Conservation (phyloP, 2,888 invertebrate species). For the Synanthedon vespiformis region DNA sequence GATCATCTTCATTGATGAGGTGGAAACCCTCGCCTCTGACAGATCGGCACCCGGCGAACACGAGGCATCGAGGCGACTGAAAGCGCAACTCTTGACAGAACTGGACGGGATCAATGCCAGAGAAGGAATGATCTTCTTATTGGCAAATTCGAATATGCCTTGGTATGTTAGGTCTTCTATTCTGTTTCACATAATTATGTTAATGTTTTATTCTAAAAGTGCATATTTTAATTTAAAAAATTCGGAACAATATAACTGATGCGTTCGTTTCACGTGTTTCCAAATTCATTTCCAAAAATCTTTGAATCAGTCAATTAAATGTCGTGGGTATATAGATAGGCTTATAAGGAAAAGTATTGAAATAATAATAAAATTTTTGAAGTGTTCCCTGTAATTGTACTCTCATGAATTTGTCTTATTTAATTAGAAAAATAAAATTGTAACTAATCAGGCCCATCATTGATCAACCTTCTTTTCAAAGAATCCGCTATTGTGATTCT, state of each 20-base stretch:
- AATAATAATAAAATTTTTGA: too few relatives aligned
- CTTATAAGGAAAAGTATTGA: too few relatives aligned
- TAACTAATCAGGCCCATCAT: too few relatives aligned
- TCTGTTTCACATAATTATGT: too few relatives aligned
- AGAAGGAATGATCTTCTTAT: constrained; percentile 76
- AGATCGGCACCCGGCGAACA: constrained; percentile 77
- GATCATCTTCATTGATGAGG: constrained; percentile 93
- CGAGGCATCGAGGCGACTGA: constrained; percentile 88
- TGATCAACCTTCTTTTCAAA: neutral
- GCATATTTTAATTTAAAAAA: too few relatives aligned
- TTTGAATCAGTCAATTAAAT: too few relatives aligned
- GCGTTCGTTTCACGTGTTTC: neutral
- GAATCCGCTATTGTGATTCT: neutral
- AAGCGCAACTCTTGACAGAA: constrained; percentile 88
- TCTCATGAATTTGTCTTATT: too few relatives aligned
- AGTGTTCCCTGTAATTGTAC: too few relatives aligned
- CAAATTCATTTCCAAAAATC: neutral
- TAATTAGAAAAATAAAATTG: too few relatives aligned
- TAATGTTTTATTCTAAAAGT: too few relatives aligned
- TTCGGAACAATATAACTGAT: neutral
- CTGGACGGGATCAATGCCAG: constrained; percentile 81
- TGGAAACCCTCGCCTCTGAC: constrained; percentile 84
- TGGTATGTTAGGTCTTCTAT: constrained; percentile 70
- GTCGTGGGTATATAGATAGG: too few relatives aligned
- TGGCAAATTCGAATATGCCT: constrained; percentile 92